Evolutionary conservation across 2,113 vertebrate species (phyloP).

Genomic region (Syngnathus typhle): DNA sequence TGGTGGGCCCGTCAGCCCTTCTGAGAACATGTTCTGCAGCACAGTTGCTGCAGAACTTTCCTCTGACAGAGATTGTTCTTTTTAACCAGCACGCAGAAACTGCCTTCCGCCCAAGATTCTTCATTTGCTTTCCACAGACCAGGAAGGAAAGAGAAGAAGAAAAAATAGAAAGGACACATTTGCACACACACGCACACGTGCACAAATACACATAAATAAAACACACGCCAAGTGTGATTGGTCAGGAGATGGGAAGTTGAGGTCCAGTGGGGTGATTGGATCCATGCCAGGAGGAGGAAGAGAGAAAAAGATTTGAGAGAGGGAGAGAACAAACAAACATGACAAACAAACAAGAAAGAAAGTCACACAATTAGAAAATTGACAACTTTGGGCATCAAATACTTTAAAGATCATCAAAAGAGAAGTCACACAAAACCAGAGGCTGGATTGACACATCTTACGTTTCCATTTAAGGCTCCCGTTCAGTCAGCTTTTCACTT

Average conservation of each 20-base stretch:
- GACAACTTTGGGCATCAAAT: conserved; percentile 43
- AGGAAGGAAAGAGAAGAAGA: conserved; percentile 73
- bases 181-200: conserved; percentile 29
- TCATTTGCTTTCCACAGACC: conserved; percentile 95
- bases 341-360: conserved; percentile 56
- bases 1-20: conserved; percentile 82
- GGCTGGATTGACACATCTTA: conserved; percentile 2
- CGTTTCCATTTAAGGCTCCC: neutral
- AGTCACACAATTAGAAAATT: conserved; percentile 76
- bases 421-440: conserved; percentile 15
- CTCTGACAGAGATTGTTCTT: conserved; percentile 99
- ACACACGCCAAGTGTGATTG: conserved; percentile 74
- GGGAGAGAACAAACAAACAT: conserved; percentile 33
- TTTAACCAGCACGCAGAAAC: conserved; percentile 99
- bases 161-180: conserved; percentile 68
- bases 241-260: conserved; percentile 73
- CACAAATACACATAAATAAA: conserved; percentile 10
- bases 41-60: conserved; percentile 98
- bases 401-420: conserved; percentile 30
- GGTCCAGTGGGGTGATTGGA: conserved; percentile 79
- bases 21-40: conserved; percentile 98
- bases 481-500: neutral
- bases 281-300: conserved; percentile 78
- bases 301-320: conserved; percentile 55
- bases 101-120: conserved; percentile 98